These are phyloP conservation scores for Matsumurasca onukii DNA, from an alignment of 1,140 invertebrate species.

Conservation along the genomic window DNA sequence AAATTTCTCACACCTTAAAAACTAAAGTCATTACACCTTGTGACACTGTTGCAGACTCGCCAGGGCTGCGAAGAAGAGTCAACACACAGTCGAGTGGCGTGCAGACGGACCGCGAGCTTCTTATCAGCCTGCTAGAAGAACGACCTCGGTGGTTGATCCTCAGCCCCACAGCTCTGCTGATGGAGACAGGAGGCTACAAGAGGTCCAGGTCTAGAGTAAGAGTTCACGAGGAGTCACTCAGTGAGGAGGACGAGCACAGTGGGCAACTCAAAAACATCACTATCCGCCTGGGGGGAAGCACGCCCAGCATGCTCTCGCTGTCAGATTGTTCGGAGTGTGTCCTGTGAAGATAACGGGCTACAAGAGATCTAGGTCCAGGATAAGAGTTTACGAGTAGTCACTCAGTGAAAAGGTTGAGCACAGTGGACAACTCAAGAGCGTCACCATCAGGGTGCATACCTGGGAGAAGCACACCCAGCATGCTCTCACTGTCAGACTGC, in stretches of 20 bases:
- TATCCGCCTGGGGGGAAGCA: conserved; percentile 31
- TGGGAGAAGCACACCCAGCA: neutral
- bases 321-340: conserved; percentile 23
- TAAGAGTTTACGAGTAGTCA: neutral
- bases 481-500: neutral
- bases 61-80: too few species aligned
- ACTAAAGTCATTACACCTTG: too few species aligned
- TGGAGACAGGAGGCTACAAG: neutral
- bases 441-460: neutral
- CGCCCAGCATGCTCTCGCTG: conserved; percentile 23
- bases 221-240: conserved; percentile 28
- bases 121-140: conserved; percentile 4
- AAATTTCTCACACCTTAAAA: too few species aligned
- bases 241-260: conserved; percentile 31
- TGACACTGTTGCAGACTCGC: too few species aligned
- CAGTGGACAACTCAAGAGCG: neutral
- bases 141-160: conserved; percentile 21
- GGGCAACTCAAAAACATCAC: conserved; percentile 34
- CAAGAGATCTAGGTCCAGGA: neutral
- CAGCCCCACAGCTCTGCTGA: conserved; percentile 14
- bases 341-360: neutral
- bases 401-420: neutral
- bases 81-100: conserved; percentile 9
- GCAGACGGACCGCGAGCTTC: conserved; percentile 10
- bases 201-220: neutral